phyloP scores from a whole-genome alignment of 2,113 vertebrate genomes.

The Recurvirostra avosetta region DNA sequence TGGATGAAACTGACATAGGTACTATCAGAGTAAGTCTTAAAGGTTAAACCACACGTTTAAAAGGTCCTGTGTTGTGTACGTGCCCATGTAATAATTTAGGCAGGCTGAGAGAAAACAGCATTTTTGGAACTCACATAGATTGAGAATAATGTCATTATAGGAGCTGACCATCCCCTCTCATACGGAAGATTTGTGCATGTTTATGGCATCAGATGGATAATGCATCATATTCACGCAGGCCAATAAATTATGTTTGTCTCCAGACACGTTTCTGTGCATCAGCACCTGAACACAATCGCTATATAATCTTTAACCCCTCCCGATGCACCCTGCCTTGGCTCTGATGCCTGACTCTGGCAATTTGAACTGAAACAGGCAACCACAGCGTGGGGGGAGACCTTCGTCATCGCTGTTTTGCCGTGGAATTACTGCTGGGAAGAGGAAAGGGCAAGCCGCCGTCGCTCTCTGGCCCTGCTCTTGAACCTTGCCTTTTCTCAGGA shows the following conservation, averaged over 20 bases:
- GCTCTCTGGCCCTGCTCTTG: neutral
- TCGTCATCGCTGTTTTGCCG: accelerated
- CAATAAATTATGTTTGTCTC: neutral
- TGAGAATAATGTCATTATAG: neutral
- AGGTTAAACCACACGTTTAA: neutral
- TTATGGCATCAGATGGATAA: neutral
- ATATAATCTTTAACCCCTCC: neutral
- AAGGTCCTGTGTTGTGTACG: accelerated
- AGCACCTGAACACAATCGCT: neutral
- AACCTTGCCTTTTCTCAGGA: neutral
- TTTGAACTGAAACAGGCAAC: neutral
- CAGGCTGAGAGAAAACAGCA: neutral
- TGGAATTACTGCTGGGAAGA: neutral
- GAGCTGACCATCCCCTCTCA: neutral
- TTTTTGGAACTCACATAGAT: neutral
- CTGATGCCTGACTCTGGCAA: neutral
- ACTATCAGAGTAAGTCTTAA: neutral
- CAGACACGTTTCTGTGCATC: neutral
- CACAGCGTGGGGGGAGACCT: accelerated
- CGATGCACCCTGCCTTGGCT: neutral
- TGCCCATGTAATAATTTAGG: neutral
- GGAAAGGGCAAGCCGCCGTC: neutral
- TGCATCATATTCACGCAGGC: neutral
- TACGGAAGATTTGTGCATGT: neutral
- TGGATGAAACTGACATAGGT: neutral